Percentiles rank a stretch among this genome's conserved stretches.
Conservation (phyloP, 1,140 invertebrate species). For the Tribolium madens region DNA sequence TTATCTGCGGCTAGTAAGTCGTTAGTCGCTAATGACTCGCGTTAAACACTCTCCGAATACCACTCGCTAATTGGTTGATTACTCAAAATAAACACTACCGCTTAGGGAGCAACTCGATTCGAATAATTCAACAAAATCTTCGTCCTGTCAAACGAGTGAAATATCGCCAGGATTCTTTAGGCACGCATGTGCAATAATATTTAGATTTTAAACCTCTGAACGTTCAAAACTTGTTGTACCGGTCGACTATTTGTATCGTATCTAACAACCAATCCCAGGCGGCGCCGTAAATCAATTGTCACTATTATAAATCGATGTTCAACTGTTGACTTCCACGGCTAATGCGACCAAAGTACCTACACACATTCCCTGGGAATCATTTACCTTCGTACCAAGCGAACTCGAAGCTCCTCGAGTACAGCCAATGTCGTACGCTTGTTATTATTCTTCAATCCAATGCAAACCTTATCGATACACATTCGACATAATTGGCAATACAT, state of each 20-base stretch:
- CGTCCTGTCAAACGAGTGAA: slow-evolving; percentile 11
- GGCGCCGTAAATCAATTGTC: slow-evolving; percentile 65
- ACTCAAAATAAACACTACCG: slow-evolving; percentile 49
- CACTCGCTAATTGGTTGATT: slow-evolving; percentile 52
- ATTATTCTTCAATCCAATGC: slow-evolving; percentile 1
- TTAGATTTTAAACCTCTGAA: slow-evolving; percentile 49
- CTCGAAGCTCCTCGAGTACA: slow-evolving; percentile 31
- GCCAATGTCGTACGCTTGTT: not conserved
- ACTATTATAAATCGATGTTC: slow-evolving; percentile 66
- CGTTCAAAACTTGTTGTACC: slow-evolving; percentile 55
- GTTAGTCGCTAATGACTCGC: slow-evolving; percentile 53
- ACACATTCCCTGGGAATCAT: slow-evolving; percentile 64
- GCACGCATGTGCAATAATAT: slow-evolving; percentile 50
- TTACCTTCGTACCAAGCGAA: slow-evolving; percentile 58
- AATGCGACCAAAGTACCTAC: slow-evolving; percentile 64
- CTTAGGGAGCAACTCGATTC: not conserved
- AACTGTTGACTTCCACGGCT: slow-evolving; percentile 63
- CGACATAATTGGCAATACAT: slow-evolving; percentile 34
- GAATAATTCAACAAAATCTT: not conserved
- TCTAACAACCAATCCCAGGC: slow-evolving; percentile 60
- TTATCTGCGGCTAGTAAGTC: slow-evolving; percentile 44
- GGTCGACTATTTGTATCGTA: slow-evolving; percentile 59
- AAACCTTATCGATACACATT: slow-evolving; percentile 25
- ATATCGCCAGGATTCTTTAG: slow-evolving; percentile 2
- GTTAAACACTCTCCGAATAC: slow-evolving; percentile 47